Evolutionary conservation across 2,113 vertebrate species (phyloP).

Genomic region (Mohoua ochrocephala): DNA sequence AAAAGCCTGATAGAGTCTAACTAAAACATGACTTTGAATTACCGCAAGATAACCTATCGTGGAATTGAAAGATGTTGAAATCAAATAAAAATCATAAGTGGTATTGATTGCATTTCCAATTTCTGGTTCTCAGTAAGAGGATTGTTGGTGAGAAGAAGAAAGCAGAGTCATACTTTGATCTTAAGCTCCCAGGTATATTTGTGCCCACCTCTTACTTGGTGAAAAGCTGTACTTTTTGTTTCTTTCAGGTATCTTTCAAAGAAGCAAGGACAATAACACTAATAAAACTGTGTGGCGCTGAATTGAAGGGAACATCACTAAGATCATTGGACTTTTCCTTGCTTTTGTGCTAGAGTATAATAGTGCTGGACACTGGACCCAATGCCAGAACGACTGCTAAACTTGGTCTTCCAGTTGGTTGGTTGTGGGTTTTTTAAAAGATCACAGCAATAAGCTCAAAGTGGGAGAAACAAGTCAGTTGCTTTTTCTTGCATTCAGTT

Average conservation of each 20-base stretch:
- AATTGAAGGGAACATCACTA: constrained; percentile 60
- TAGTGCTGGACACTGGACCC: constrained; percentile 78
- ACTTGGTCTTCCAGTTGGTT: constrained; percentile 74
- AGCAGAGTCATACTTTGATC: neutral
- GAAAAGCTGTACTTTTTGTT: constrained; percentile 36
- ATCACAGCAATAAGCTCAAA: constrained; percentile 73
- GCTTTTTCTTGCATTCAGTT: constrained; percentile 49
- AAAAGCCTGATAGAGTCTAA: neutral
- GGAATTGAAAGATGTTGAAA: neutral
- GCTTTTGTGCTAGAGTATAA: constrained; percentile 69
- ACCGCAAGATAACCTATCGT: neutral
- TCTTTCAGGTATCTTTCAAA: constrained; percentile 91
- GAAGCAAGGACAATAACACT: constrained; percentile 88
- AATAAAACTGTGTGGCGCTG: constrained; percentile 31
- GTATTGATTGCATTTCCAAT: neutral
- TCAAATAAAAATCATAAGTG: neutral
- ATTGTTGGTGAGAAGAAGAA: neutral
- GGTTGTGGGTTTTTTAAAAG: constrained; percentile 65
- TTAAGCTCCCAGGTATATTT: neutral
- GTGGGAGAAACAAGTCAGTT: constrained; percentile 47
- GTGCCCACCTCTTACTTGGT: neutral
- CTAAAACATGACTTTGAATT: neutral
- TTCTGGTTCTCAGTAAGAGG: neutral
- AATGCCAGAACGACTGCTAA: constrained; percentile 69
- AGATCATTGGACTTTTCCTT: constrained; percentile 65